Conservation (phyloP, 2,113 vertebrate genomes). For the Edolisoma coerulescens region DNA sequence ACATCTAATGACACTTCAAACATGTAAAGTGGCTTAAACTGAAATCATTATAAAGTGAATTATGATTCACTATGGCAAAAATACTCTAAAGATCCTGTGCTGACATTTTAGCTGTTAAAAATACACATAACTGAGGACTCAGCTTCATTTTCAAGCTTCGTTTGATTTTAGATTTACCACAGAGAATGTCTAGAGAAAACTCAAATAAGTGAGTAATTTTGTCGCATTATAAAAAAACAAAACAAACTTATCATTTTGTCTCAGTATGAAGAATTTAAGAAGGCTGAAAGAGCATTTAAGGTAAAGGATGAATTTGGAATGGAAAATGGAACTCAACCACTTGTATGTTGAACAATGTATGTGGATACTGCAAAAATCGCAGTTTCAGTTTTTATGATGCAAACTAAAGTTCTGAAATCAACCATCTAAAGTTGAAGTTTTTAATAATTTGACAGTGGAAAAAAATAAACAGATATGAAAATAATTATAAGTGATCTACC, state of each 20-base stretch:
- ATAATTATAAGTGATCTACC: background rate
- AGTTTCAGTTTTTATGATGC: background rate
- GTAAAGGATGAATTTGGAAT: conserved; percentile 36
- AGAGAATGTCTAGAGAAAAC: background rate
- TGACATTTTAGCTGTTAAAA: background rate
- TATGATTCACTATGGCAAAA: background rate
- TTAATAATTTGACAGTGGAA: background rate
- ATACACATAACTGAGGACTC: background rate
- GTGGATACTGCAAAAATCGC: background rate
- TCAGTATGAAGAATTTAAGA: background rate
- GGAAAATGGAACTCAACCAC: background rate
- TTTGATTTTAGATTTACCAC: background rate
- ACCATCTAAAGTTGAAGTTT: background rate
- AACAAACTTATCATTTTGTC: background rate
- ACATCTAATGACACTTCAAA: background rate
- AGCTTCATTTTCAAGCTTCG: background rate
- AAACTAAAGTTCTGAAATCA: background rate
- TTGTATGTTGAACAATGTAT: background rate
- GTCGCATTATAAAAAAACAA: background rate
- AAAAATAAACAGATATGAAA: conserved; percentile 11
- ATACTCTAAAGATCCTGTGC: background rate
- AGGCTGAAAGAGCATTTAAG: background rate
- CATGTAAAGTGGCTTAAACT: background rate
- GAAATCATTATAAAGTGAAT: background rate
- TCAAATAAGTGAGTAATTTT: background rate